Base-by-base conservation (phyloP, 2,797 vertebrate genomes). In the Alca torda region DNA sequence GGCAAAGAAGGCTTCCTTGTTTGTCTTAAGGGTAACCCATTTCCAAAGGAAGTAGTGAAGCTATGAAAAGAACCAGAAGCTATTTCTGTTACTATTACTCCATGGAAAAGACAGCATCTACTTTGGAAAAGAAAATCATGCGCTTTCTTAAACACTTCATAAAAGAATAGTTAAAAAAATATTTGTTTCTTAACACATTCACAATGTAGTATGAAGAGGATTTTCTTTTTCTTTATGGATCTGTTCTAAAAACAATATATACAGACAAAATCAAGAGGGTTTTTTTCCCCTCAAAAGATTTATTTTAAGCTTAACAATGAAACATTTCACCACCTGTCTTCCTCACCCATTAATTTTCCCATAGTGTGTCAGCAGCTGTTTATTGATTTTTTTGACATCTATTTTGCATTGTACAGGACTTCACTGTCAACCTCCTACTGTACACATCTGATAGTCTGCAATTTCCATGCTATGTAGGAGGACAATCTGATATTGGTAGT, bases 291-390 rank as follows among this genome's bases (percentile, higher is more conserved):
- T 90, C 51, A 63, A 85, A 86, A 91, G 51, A 7, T 37, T 81
- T 76, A 67, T 89, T 87, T 95, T 94, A 97, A 95, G 63, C 67
- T 95, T 85, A 93, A 91, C 68, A 96, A 90, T 25, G 12, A 87
- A 97, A 94, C 57, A 91, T 89, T 94, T 91, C 39, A 67, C 46
- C 69, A 85, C 51, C 28, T 86, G 88, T 84, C 74, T 72, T 91
- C 50, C 31, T 91, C 78, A 97, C 51, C 50, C 81, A 72, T 70
- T 96, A 94, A 95, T 96, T 96, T 97, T 78, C 74, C 70, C n/a
- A 60, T 14, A 48, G 57, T 61, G 43, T 88, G 45, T 83, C 93
- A 94, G 91, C 65, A 83, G 53, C 64, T 89, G 68, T 84, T 95
- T 96, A 97, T 21, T 91, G 89, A 95, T 93, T 95, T 94, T 84